Conservation (phyloP, 2,888 invertebrate species). For the Mongoloraphidia duomilia region DNA sequence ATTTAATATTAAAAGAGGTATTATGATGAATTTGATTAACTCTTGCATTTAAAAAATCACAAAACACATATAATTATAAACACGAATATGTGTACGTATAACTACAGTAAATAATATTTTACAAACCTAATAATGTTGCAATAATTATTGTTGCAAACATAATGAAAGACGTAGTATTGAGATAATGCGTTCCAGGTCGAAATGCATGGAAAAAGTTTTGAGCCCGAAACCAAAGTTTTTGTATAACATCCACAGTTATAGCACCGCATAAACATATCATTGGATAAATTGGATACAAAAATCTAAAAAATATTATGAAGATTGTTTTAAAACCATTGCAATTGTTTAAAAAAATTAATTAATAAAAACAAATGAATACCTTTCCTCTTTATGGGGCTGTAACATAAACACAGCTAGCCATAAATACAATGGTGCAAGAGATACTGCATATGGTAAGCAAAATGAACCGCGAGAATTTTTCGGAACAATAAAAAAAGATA, state of each 20-base stretch:
- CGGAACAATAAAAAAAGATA: constrained; percentile 44
- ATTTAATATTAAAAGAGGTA: too few species aligned
- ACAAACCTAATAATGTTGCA: constrained; percentile 36
- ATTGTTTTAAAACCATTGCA: constrained; percentile 29
- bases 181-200: constrained; percentile 44
- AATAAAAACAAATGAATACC: constrained; percentile 25
- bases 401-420: constrained; percentile 83
- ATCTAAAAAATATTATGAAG: constrained; percentile 33
- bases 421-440: constrained; percentile 62
- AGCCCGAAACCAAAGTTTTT: constrained; percentile 54
- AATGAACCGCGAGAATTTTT: constrained; percentile 52
- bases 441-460: constrained; percentile 61
- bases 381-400: constrained; percentile 87
- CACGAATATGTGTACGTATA: too few species aligned
- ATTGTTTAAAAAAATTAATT: constrained; percentile 29
- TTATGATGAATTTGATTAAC: too few species aligned
- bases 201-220: constrained; percentile 30
- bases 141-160: constrained; percentile 46
- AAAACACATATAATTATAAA: too few species aligned
- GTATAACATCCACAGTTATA: constrained; percentile 59
- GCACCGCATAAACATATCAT: constrained; percentile 73
- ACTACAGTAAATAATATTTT: constrained; percentile 8
- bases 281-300: constrained; percentile 91
- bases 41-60: too few species aligned
- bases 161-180: constrained; percentile 59